Base-by-base conservation (phyloP, 2,797 vertebrate genomes). In the Tauraco hartlaubi region DNA sequence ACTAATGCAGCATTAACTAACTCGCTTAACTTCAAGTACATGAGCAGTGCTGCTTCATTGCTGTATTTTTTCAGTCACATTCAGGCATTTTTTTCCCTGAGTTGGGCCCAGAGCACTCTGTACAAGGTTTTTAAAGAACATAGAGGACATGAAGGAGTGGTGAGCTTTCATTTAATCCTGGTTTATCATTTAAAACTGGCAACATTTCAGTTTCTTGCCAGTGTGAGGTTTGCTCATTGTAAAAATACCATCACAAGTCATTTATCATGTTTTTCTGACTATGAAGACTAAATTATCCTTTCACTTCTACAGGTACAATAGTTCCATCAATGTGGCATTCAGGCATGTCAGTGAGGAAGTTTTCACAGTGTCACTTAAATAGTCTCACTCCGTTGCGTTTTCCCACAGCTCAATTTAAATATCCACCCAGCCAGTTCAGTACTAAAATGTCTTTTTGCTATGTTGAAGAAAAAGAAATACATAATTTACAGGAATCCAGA, bases 291-390 rank as follows among this genome's bases (percentile, higher is more conserved):
- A 71, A 87, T 93, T 69, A 76, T 67, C 52, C 90, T 88, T 81
- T 92, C 67, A 82, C 59, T 44, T 93, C 59, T 31, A 1, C 73
- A 28, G 41, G 21, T 67, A 95, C 92, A 96, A 94, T 95, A 79
- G 94, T 84, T 82, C 41, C 71, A 92, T 37, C 59, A 51, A 6
- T 82, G 90, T 63, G 52, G 43, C 74, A 15, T 77, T 92, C 75
- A 87, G 77, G 49, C 88, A 44, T 61, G 61, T 82, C 77, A 69
- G 63, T 25, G 56, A 93, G 95, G 93, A 92, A 94, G 93, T 96
- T 97, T 93, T 93, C 94, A 96, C 95, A 89, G 64, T 92, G 66
- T 95, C 94, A 81, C 81, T 96, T 90, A 49, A 87, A n/a, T 13
- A 89, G 94, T 95, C 73, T 95, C 88, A 95, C 69, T 95, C 94